Conservation (phyloP, 2,797 vertebrate species). For the Lutjanus argentimaculatus region DNA sequence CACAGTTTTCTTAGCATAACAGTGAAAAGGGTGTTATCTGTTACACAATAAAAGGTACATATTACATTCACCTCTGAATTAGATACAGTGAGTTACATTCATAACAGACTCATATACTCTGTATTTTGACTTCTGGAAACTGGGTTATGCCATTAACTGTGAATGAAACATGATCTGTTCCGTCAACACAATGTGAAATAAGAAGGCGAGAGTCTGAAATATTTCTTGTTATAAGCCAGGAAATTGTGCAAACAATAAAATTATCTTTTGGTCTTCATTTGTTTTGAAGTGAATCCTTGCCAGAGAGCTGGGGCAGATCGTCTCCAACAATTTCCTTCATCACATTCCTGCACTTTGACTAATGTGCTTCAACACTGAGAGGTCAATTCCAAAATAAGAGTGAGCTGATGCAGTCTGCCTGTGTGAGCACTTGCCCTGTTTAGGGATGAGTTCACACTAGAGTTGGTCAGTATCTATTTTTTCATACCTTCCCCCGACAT, state of each 20-base stretch:
- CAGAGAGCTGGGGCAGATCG: not conserved
- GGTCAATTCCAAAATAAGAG: not conserved
- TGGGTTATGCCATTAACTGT: not conserved
- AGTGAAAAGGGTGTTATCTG: not conserved
- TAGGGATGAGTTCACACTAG: not conserved
- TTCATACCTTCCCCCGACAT: no score
- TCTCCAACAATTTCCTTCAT: not conserved
- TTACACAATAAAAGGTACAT: not conserved
- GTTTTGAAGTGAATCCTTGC: not conserved
- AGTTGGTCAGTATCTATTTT: no score
- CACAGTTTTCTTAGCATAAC: not conserved
- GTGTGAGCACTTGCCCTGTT: not conserved
- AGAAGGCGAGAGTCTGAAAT: not conserved
- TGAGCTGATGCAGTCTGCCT: not conserved
- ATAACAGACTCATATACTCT: fast-evolving
- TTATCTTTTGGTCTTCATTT: not conserved
- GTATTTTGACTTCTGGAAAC: not conserved
- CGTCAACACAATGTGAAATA: not conserved
- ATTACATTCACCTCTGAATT: not conserved
- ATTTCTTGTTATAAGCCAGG: not conserved
- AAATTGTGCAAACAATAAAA: not conserved
- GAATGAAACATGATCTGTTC: not conserved
- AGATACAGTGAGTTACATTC: not conserved
- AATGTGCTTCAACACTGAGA: not conserved
- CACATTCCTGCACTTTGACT: conserved; percentile 8